phyloP scores from a whole-genome alignment of 2,113 vertebrate species.

The Electrona antarctica region DNA sequence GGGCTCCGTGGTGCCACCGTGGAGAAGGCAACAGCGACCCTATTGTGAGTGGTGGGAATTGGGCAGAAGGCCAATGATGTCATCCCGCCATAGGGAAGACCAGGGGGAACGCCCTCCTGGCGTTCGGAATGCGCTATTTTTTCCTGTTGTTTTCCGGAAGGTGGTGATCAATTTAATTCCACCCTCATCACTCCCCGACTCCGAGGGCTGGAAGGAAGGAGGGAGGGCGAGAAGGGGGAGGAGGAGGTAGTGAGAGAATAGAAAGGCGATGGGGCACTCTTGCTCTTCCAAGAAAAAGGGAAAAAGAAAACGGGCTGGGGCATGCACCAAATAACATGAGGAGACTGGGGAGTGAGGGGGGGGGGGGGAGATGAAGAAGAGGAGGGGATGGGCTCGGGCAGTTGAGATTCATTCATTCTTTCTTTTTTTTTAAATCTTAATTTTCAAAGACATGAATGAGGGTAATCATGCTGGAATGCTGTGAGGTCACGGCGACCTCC shows the following conservation, averaged over 20 bases:
- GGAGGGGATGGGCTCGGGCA: conserved; percentile 32
- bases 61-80: conserved; percentile 78
- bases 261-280: conserved; percentile 37
- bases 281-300: background rate
- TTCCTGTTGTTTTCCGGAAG: conserved; percentile 74
- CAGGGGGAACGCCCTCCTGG: conserved; percentile 70
- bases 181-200: conserved; percentile 60
- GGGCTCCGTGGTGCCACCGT: conserved; percentile 56
- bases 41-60: conserved; percentile 78
- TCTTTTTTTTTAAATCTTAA: conserved; percentile 43
- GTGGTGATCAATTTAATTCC: conserved; percentile 73
- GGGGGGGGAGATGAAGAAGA: background rate
- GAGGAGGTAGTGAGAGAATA: conserved; percentile 14
- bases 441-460: conserved; percentile 66
- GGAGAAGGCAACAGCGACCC: conserved; percentile 73
- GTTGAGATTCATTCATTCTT: conserved; percentile 15
- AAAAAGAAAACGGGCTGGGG: conserved; percentile 15
- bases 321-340: conserved; percentile 34
- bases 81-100: conserved; percentile 71
- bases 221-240: background rate
- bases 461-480: conserved; percentile 60
- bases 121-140: conserved; percentile 69
- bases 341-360: background rate
- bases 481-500: conserved; percentile 55
- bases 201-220: background rate